These are phyloP conservation scores for Uria lomvia DNA, from an alignment of 2,113 vertebrate genomes.

Conservation along the genomic window DNA sequence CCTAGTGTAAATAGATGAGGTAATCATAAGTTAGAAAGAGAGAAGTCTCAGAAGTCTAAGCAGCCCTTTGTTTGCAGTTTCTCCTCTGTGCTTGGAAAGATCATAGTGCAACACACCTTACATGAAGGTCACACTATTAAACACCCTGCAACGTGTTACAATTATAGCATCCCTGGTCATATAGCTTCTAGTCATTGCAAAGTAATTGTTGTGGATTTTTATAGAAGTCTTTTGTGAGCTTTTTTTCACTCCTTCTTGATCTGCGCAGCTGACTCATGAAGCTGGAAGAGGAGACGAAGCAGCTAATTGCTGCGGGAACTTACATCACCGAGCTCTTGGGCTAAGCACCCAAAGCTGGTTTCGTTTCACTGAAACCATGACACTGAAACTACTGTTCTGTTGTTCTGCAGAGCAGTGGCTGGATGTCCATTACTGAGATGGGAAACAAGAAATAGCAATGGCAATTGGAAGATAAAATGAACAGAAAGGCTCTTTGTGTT, in stretches of 20 bases:
- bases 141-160: constrained; percentile 38
- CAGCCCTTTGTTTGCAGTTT: constrained; percentile 38
- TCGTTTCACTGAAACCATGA: constrained; percentile 46
- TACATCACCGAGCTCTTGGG: constrained; percentile 39
- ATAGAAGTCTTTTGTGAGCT: constrained; percentile 35
- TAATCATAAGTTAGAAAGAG: constrained; percentile 17
- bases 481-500: constrained; percentile 17
- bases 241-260: constrained; percentile 16
- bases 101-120: background rate
- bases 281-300: constrained; percentile 49
- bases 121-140: constrained; percentile 31
- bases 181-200: constrained; percentile 58
- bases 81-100: constrained; percentile 19
- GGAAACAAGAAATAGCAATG: constrained; percentile 22
- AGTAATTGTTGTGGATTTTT: constrained; percentile 64
- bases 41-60: constrained; percentile 36
- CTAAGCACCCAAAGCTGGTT: constrained; percentile 34
- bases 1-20: constrained; percentile 46
- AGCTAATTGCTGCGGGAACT: constrained; percentile 60
- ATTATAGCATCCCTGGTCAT: constrained; percentile 42
- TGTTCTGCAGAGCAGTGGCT: background rate
- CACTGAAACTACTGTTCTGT: constrained; percentile 49
- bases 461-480: background rate
- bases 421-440: background rate
- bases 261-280: constrained; percentile 55